phyloP scores from a whole-genome alignment of 2,888 invertebrate genomes.

The Cyclophora albipunctata region DNA sequence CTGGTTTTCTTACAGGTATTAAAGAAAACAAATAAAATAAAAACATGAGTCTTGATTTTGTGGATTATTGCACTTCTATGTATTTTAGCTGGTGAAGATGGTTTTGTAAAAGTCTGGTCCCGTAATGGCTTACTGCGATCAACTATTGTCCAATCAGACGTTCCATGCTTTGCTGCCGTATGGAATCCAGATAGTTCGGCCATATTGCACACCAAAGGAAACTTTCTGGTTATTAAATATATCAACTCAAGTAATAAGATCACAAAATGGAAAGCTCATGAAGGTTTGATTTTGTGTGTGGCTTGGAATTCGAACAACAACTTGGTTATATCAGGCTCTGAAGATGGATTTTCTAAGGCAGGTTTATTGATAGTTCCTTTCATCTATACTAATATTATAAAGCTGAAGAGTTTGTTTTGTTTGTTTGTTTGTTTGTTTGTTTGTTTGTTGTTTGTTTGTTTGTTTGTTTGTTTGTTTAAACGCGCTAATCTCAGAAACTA shows the following conservation, averaged over 20 bases:
- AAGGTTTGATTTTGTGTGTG: conserved; percentile 91
- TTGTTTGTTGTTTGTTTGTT: too few species aligned
- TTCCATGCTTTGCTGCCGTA: conserved; percentile 87
- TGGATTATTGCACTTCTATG: not conserved
- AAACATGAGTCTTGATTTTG: not conserved
- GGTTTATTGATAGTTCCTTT: not conserved
- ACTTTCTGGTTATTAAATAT: conserved; percentile 80
- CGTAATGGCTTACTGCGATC: conserved; percentile 95
- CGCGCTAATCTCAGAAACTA: too few species aligned
- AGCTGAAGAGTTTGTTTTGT: too few species aligned
- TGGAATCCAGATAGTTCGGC: conserved; percentile 86
- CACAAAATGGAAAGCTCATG: conserved; percentile 96
- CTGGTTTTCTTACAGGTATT: conserved; percentile 91
- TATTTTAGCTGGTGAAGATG: conserved; percentile 93
- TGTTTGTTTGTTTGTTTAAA: too few species aligned
- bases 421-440: too few species aligned
- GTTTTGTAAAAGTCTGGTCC: conserved; percentile 97
- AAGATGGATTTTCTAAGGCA: conserved; percentile 93
- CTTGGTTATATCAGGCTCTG: conserved; percentile 94
- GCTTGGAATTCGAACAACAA: conserved; percentile 97
- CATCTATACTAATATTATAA: too few species aligned
- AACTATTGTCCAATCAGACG: conserved; percentile 86
- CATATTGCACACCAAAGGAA: conserved; percentile 81
- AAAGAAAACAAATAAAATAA: not conserved
- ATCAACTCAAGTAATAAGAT: conserved; percentile 84